Evolutionary conservation across 2,888 invertebrate species (phyloP).

Genomic region (Piscicola geometra): DNA sequence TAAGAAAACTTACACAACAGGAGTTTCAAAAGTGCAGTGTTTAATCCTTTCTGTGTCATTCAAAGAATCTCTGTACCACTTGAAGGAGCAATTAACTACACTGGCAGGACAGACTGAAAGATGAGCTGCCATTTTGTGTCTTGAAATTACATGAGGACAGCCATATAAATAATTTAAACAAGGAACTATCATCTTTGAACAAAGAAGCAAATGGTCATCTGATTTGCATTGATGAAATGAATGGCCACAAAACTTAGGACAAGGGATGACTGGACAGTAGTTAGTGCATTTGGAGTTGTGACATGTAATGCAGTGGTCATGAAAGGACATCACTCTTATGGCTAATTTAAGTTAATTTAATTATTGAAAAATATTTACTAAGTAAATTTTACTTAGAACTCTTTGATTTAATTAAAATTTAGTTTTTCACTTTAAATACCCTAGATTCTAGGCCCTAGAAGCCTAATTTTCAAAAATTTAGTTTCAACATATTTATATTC

Average conservation of each 20-base stretch:
- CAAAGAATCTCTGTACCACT: neutral
- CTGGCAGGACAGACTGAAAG: neutral
- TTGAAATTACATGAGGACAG: neutral
- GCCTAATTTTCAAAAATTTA: too few relatives aligned
- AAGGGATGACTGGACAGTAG: neutral
- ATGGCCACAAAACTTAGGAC: neutral
- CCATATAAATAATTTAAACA: neutral
- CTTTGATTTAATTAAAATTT: too few relatives aligned
- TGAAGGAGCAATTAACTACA: neutral
- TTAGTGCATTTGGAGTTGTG: neutral
- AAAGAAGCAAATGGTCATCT: neutral
- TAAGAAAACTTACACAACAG: neutral
- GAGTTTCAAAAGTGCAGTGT: neutral
- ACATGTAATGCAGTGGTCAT: neutral
- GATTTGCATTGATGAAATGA: slow-evolving; percentile 5
- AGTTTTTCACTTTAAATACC: too few relatives aligned
- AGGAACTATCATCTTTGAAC: neutral
- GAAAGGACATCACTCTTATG: neutral
- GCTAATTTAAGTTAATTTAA: too few relatives aligned
- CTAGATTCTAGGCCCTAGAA: too few relatives aligned
- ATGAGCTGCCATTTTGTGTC: neutral
- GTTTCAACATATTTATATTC: too few relatives aligned
- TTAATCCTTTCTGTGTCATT: neutral
- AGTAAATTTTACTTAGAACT: too few relatives aligned
- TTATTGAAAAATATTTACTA: too few relatives aligned